These are phyloP conservation scores for Danio jaintianensis DNA, from an alignment of 2,797 vertebrate genomes.

Conservation along the genomic window DNA sequence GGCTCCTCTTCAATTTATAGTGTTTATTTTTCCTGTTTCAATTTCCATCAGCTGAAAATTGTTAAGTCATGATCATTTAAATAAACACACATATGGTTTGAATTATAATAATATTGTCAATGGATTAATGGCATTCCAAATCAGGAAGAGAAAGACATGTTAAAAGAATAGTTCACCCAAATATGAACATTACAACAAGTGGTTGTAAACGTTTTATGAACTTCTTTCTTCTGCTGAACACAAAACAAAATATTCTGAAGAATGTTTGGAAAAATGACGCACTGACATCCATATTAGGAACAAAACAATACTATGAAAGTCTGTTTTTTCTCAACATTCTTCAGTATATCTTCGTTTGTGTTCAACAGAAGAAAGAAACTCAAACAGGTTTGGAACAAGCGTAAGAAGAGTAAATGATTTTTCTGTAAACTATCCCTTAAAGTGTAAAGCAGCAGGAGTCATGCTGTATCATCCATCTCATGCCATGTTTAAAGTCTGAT, in stretches of 20 bases:
- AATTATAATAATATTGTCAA: background rate
- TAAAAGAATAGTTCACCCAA: background rate
- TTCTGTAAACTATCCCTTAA: background rate
- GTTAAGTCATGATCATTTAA: background rate
- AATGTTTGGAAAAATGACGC: too few relatives aligned
- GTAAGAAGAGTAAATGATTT: too few relatives aligned
- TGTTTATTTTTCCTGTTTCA: background rate
- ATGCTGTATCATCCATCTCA: constrained; percentile 23
- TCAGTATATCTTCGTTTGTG: too few relatives aligned
- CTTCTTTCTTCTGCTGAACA: too few relatives aligned
- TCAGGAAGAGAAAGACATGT: background rate
- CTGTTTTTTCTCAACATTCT: too few relatives aligned
- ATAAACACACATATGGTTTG: background rate
- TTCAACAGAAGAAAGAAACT: too few relatives aligned
- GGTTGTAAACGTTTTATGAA: too few relatives aligned
- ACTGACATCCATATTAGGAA: too few relatives aligned
- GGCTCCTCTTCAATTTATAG: background rate
- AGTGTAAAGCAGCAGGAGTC: background rate
- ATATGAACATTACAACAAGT: too few relatives aligned
- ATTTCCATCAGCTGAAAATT: background rate
- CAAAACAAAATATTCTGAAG: too few relatives aligned
- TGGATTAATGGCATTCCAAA: background rate
- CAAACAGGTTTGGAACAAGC: too few relatives aligned
- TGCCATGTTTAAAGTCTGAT: background rate
- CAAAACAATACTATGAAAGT: too few relatives aligned